Evolutionary conservation across 1,140 invertebrate genomes (phyloP), one percentile per base, ranked within the genome.

Genomic region (Diorhabda sublineata): DNA sequence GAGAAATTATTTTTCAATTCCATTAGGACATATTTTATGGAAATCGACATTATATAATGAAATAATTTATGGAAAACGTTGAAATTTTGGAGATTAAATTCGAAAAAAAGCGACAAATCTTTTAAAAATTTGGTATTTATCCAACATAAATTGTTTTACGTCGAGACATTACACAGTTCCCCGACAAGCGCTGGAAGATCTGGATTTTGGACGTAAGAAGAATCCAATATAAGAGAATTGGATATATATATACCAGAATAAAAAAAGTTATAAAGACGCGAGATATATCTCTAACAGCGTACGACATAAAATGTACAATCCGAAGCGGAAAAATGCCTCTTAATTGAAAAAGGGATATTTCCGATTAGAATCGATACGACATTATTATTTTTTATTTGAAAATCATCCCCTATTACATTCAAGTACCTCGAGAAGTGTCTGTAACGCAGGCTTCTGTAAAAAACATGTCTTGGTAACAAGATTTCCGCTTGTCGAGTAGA

Each of bases 181-280:
- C n/a, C 47, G 47, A 52, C 47, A 52, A 52, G 47, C 47, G 47
- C 47, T 52, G 47, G 47, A n/a, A 52, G 47, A 52, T 52, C 47
- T 6, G 47, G 47, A 52, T 52, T 52, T n/a, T 52, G 47, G 47
- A 52, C 47, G 47, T 52, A 52, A n/a, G 47, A 52, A 52, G 47
- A 52, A 52, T 52, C 47, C 47, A 52, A 52, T 52, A 52, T 52
- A 52, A 52, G 47, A n/a, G 47, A 26, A 52, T 52, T 52, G 47
- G 47, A 52, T 52, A 52, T 52, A 52, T 52, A 26, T 26, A 26
- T 26, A 26, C 47, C 47, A 52, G 47, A 52, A 52, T 52, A 52
- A 52, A 52, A 52, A 52, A 52, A 26, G 47, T 52, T 52, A 52
- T 52, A 52, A 52, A 52, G 47, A 52, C 6, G 47, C 47, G 47